Evolutionary conservation across 2,888 invertebrate genomes (phyloP).

Genomic region (Parasteatoda lunata): DNA sequence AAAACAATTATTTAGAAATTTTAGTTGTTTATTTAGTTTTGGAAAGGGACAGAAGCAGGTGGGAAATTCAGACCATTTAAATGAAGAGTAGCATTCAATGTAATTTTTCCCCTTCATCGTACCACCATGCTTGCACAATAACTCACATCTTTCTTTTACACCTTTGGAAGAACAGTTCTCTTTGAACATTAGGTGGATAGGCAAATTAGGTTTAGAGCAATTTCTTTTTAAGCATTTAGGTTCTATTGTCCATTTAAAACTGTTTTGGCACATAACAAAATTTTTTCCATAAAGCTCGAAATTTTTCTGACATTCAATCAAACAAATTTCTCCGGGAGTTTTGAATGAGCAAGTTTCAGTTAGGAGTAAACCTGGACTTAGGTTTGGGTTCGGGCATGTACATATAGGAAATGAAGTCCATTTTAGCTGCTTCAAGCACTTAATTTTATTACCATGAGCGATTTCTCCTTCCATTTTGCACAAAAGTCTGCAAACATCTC

Average conservation of each 20-base stretch:
- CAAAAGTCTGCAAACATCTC: neutral
- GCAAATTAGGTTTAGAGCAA: neutral
- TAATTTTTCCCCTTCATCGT: neutral
- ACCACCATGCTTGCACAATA: neutral
- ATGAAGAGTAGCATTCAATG: neutral
- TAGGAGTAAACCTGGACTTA: neutral
- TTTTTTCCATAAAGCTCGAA: neutral
- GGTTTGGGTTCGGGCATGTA: slow-evolving; percentile 14
- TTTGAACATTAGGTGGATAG: neutral
- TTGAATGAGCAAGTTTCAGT: neutral
- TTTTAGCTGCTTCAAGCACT: neutral
- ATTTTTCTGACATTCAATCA: slow-evolving; percentile 8
- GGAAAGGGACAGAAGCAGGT: neutral
- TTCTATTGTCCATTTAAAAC: slow-evolving; percentile 5
- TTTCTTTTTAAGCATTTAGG: slow-evolving; percentile 1
- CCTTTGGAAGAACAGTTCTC: slow-evolving; percentile 19
- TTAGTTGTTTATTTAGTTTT: neutral
- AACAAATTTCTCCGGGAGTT: neutral
- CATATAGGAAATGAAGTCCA: slow-evolving; percentile 25
- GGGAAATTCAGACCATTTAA: neutral
- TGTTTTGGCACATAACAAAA: slow-evolving; percentile 2
- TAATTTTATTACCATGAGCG: neutral
- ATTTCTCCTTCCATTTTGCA: slow-evolving; percentile 2
- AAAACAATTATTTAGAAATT: neutral
- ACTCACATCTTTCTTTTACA: neutral